These are phyloP conservation scores for Chymomyza procnemis DNA, from an alignment of 2,888 invertebrate species.

Conservation along the genomic window DNA sequence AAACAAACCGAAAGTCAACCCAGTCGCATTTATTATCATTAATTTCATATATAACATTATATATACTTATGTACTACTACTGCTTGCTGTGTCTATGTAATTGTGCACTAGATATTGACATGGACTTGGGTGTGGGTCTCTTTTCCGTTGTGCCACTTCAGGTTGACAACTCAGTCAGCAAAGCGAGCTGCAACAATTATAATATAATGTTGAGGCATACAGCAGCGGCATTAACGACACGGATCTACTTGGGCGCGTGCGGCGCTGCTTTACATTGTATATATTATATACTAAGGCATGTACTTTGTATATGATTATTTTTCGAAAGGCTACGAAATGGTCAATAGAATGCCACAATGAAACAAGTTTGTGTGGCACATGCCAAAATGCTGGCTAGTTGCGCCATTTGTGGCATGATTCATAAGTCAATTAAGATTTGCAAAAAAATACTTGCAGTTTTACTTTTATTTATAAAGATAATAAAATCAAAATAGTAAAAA, in stretches of 20 bases:
- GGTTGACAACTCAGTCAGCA: slow-evolving; percentile 42
- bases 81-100: neutral
- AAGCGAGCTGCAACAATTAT: slow-evolving; percentile 12
- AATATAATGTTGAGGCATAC: neutral
- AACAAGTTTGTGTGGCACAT: slow-evolving; percentile 43
- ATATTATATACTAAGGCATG: neutral
- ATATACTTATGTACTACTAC: neutral
- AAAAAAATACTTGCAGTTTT: slow-evolving; percentile 22
- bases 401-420: slow-evolving; percentile 59
- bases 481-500: neutral
- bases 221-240: neutral
- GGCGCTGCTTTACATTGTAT: neutral
- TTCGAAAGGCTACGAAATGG: slow-evolving; percentile 28
- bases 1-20: slow-evolving; percentile 22
- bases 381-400: slow-evolving; percentile 41
- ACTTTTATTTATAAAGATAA: neutral
- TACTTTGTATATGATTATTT: neutral
- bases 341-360: slow-evolving; percentile 17
- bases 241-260: slow-evolving; percentile 2
- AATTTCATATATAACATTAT: neutral
- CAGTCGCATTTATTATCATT: slow-evolving; percentile 20
- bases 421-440: slow-evolving; percentile 55
- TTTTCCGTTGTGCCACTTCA: slow-evolving; percentile 33
- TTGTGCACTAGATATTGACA: slow-evolving; percentile 3
- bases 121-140: slow-evolving; percentile 55